Percentiles rank a stretch among this genome's conserved stretches.
phyloP scores from a whole-genome alignment of 2,797 vertebrate genomes.

The Vespertilio murinus region DNA sequence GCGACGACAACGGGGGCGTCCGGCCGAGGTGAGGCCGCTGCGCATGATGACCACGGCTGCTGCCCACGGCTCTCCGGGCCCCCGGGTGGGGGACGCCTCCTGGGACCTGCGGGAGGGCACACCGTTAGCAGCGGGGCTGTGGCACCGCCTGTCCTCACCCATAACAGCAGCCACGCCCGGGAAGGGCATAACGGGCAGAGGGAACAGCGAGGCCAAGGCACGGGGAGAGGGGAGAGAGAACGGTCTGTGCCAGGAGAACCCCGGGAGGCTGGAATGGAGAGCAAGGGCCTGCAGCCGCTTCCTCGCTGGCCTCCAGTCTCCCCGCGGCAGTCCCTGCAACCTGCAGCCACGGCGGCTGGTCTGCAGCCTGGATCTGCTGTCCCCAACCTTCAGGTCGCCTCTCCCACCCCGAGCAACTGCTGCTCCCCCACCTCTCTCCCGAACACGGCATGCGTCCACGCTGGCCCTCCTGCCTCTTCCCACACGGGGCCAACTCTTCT shows the following conservation, averaged over 20 bases:
- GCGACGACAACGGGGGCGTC: rapidly evolving
- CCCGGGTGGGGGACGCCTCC: background rate
- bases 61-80: background rate
- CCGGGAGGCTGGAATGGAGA: background rate
- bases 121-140: background rate
- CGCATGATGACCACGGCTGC: background rate
- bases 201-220: background rate
- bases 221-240: background rate
- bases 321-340: background rate
- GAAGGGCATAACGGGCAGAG: rapidly evolving
- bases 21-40: background rate
- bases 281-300: background rate
- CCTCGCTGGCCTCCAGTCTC: background rate
- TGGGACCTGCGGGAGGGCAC: conserved; percentile 46
- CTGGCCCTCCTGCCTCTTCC: background rate
- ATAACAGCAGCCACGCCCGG: background rate
- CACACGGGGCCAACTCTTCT: background rate
- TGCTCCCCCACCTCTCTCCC: rapidly evolving
- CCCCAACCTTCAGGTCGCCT: background rate
- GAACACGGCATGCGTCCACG: background rate
- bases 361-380: background rate
- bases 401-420: background rate
- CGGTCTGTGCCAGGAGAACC: too few relatives aligned
- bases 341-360: background rate
- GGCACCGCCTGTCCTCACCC: background rate